Evolutionary conservation across 2,113 vertebrate genomes (phyloP).

Genomic region (Calyptommatus sinebrachiatus): DNA sequence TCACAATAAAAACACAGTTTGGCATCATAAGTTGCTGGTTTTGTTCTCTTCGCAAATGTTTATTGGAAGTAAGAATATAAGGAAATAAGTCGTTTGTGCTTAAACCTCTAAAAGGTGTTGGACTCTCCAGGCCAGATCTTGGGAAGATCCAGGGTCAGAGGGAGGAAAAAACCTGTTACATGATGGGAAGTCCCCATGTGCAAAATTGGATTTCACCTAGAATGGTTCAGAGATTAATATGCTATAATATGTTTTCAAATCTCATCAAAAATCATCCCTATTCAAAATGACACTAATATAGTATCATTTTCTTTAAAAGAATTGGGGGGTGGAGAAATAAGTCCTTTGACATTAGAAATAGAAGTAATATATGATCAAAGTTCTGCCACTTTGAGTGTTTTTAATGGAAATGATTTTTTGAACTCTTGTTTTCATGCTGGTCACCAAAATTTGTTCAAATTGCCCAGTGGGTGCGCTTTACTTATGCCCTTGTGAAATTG

Average conservation of each 20-base stretch:
- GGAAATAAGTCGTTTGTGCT: too few relatives aligned
- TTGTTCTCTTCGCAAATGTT: not conserved
- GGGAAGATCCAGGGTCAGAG: too few relatives aligned
- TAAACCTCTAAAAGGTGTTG: too few relatives aligned
- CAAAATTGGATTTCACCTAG: not conserved
- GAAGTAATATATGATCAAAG: not conserved
- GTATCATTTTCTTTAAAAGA: not conserved
- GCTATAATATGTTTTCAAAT: not conserved
- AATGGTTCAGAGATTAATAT: not conserved
- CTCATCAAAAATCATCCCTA: not conserved
- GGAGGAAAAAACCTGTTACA: too few relatives aligned
- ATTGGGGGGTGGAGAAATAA: not conserved
- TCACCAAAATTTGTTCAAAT: conserved; percentile 26
- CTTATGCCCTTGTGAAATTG: conserved; percentile 31
- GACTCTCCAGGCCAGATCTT: too few relatives aligned
- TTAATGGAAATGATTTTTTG: conserved; percentile 16
- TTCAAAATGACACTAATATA: not conserved
- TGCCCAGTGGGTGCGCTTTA: conserved; percentile 14
- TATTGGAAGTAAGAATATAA: not conserved
- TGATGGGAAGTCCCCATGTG: too few relatives aligned
- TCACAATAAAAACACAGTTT: too few relatives aligned
- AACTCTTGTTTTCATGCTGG: conserved; percentile 13
- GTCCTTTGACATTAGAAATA: not conserved
- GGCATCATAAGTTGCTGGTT: too few relatives aligned
- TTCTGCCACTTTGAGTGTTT: not conserved